A percentile compares a stretch with the other conserved stretches of the same genome.
These are phyloP conservation scores for Lemur catta DNA, from an alignment of 2,797 vertebrate genomes.

Conservation along the genomic window DNA sequence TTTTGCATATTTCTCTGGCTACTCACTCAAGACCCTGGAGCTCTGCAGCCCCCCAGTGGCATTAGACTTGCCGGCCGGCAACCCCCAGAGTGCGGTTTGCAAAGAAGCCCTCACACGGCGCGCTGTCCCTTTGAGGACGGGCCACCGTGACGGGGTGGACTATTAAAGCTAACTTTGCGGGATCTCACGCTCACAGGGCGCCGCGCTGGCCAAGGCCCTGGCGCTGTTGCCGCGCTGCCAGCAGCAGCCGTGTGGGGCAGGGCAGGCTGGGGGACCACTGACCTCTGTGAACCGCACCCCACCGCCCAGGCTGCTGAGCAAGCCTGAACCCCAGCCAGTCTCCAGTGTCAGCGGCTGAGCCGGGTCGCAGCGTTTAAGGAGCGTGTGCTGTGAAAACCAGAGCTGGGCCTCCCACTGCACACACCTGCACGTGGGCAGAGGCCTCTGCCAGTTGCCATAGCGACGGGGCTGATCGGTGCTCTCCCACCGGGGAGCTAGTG, in stretches of 20 bases:
- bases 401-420: fast-evolving
- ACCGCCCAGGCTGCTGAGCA: fast-evolving
- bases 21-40: fast-evolving
- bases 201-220: fast-evolving
- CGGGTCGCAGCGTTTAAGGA: fast-evolving
- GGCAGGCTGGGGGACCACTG: neutral
- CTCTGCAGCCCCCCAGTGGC: no score
- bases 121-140: fast-evolving
- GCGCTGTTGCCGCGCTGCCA: no score
- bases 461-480: neutral
- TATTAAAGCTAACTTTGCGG: fast-evolving
- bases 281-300: neutral
- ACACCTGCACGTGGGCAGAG: neutral
- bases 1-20: neutral
- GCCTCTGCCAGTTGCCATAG: neutral
- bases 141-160: fast-evolving
- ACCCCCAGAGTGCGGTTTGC: fast-evolving
- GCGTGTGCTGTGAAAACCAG: fast-evolving
- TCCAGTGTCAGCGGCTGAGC: neutral
- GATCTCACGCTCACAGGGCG: fast-evolving
- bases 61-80: fast-evolving
- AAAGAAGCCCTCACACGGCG: fast-evolving
- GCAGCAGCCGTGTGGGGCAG: neutral
- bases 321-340: fast-evolving
- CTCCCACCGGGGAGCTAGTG: neutral